Evolutionary conservation across 2,113 vertebrate species (phyloP).

Genomic region (Thamnophis sirtalis): DNA sequence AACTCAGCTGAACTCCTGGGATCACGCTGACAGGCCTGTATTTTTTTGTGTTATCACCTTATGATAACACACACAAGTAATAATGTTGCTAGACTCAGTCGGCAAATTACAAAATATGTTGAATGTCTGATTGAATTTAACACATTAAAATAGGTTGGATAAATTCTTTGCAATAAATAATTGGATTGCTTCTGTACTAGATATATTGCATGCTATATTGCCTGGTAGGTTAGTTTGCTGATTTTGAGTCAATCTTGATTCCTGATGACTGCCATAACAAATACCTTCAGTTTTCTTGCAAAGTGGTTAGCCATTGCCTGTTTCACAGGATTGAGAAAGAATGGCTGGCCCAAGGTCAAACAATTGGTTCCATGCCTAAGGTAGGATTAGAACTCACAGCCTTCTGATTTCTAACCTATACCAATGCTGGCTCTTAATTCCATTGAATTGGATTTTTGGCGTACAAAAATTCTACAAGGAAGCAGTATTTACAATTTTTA

Average conservation of each 20-base stretch:
- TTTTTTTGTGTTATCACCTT: not conserved
- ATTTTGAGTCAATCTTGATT: not conserved
- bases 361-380: not conserved
- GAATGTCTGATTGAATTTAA: not conserved
- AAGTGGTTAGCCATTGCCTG: not conserved
- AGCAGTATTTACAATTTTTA: not conserved
- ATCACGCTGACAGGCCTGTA: not conserved
- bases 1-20: not conserved
- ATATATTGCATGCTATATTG: not conserved
- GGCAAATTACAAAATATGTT: not conserved
- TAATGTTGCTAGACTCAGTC: accelerated
- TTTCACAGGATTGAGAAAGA: not conserved
- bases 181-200: not conserved
- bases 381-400: not conserved
- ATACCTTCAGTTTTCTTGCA: not conserved
- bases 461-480: not conserved
- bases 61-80: not conserved
- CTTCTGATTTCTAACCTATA: not conserved
- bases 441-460: not conserved
- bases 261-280: not conserved
- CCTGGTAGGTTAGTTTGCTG: accelerated
- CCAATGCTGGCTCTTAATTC: not conserved
- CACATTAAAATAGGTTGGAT: accelerated
- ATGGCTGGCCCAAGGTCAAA: not conserved
- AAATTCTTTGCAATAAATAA: accelerated